Conservation (phyloP, 2,888 invertebrate genomes). For the Neuroscelio doddi region DNA sequence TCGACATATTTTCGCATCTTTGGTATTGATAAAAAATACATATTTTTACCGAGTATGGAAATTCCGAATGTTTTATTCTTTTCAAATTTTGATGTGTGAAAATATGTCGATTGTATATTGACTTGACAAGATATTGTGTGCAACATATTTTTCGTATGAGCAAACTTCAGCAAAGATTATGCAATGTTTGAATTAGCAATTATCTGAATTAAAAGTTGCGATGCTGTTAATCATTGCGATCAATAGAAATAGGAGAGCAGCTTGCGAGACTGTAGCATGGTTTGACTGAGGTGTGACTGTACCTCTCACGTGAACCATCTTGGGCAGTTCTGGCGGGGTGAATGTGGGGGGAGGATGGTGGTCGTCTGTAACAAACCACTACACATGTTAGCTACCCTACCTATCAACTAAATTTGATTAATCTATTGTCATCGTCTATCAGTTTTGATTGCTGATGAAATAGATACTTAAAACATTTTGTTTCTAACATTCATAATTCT, state of each 20-base stretch:
- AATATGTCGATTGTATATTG: constrained; percentile 15
- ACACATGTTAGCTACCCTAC: constrained; percentile 72
- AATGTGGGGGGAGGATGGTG: constrained; percentile 98
- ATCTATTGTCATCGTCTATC: constrained; percentile 15
- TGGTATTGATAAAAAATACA: too few relatives aligned
- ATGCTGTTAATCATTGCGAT: constrained; percentile 40
- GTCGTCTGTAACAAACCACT: constrained; percentile 89
- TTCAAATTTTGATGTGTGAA: too few relatives aligned
- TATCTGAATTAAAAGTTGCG: constrained; percentile 22
- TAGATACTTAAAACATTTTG: constrained; percentile 12
- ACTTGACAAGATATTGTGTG: too few relatives aligned
- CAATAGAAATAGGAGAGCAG: constrained; percentile 55
- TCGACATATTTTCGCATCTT: too few relatives aligned
- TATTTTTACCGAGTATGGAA: too few relatives aligned
- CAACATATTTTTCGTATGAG: constrained; percentile 15
- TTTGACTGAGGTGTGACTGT: constrained; percentile 72
- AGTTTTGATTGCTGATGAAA: constrained; percentile 7
- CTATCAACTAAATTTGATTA: constrained; percentile 57
- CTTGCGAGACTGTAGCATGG: constrained; percentile 68
- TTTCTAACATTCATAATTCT: constrained; percentile 5
- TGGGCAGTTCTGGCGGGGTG: constrained; percentile 99
- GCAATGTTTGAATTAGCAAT: constrained; percentile 18
- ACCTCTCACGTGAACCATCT: constrained; percentile 98
- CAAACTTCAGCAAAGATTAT: constrained; percentile 19
- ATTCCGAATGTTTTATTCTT: too few relatives aligned